These are phyloP conservation scores for Rhynchonema sp. DNA, from an alignment of 2,888 invertebrate species.

Conservation along the genomic window DNA sequence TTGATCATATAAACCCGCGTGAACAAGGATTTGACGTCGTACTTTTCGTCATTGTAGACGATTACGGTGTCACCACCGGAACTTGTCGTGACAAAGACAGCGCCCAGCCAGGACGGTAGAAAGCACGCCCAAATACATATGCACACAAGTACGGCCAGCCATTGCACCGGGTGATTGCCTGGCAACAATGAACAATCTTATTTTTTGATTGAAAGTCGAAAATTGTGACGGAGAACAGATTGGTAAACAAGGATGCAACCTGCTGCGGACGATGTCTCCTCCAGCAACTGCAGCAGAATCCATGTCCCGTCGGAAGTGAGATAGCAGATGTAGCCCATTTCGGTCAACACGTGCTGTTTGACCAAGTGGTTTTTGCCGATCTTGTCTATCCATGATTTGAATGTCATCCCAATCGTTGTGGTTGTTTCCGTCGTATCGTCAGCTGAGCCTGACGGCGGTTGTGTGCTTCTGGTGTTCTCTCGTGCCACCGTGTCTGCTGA, in stretches of 20 bases:
- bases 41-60: background rate
- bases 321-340: background rate
- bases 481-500: too few species aligned
- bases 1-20: background rate
- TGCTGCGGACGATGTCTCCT: background rate
- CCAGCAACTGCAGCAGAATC: background rate
- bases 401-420: too few species aligned
- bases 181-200: background rate
- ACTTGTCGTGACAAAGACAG: too few species aligned
- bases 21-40: background rate
- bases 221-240: background rate
- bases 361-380: too few species aligned
- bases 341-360: too few species aligned
- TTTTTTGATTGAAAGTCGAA: background rate
- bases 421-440: too few species aligned
- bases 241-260: background rate
- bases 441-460: too few species aligned
- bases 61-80: too few species aligned
- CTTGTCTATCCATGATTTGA: too few species aligned
- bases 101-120: background rate
- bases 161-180: background rate
- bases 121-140: background rate
- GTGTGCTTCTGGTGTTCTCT: too few species aligned
- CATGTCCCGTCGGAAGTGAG: background rate
- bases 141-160: background rate